Base-by-base conservation (phyloP, 2,888 invertebrate species). In the Epiperipatus broadwayi region DNA sequence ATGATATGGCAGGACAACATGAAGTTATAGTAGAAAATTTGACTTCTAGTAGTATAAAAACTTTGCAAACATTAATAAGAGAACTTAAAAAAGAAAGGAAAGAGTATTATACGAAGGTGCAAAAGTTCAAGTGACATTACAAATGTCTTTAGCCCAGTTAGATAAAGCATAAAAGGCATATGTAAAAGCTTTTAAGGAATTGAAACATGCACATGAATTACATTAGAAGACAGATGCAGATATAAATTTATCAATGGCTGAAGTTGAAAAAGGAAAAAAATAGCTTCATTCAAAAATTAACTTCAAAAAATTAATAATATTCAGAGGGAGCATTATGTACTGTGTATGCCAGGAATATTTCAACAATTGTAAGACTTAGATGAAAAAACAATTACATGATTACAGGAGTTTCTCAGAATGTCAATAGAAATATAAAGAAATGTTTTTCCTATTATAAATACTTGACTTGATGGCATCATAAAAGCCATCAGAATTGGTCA, bases 151-250 rank as follows among this genome's bases (percentile, higher is more conserved):
- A 46, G 71, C 70, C 40, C 67, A 71, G 44, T 61, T 81, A 55
- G 79, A 83, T 46, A 72, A 89, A 46, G 77, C 48, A 40, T 36
- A 85, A 63, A 77, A 80, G 56, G 76, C 80, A 46, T 95, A 95
- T 67, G 91, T 91, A 57, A 85, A 87, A 56, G 81, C 91, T 8
- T 93, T 78, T 59, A 72, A 81, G 49, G 95, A 97, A 55, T 78
- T 91, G 46, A 95, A 95, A 59, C 76, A 83, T 55, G 91, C 95
- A 2, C 68, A 81, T 47, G 87, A 93, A 45, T 79, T 81, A 58
- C 91, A 81, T 66, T 80, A 83, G 58, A 79, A 78, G 59, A 93
- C 93, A 29, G 95, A 97, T 60, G 89, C 87, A 43, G 95, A 97
- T 67, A 72, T 85, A 50, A 87, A 95, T 68, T 68, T 97, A 43